These are phyloP conservation scores for Maniola hyperantus DNA, from an alignment of 2,888 invertebrate genomes.

Conservation along the genomic window DNA sequence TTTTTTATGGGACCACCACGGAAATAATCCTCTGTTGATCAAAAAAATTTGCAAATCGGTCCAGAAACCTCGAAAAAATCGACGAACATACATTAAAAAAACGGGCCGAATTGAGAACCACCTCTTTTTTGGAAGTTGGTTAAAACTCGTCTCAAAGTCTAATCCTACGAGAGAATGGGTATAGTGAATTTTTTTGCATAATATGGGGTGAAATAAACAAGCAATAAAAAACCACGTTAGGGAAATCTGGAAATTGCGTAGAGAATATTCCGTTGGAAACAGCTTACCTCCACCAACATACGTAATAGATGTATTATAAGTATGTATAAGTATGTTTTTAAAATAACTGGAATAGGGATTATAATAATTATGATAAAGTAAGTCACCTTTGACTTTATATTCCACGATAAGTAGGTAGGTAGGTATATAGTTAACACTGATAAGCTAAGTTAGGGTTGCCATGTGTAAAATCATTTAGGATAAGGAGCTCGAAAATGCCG, in stretches of 20 bases:
- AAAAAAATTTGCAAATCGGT: too few relatives aligned
- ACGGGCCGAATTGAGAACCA: too few relatives aligned
- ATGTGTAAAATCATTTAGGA: too few relatives aligned
- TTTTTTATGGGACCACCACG: too few relatives aligned
- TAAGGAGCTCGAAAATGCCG: too few relatives aligned
- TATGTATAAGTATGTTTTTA: background rate
- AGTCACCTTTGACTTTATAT: too few relatives aligned
- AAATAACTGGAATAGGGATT: background rate
- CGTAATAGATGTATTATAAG: background rate
- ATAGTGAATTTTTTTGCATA: conserved; percentile 11
- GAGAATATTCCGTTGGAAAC: conserved; percentile 5
- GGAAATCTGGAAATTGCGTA: conserved; percentile 30
- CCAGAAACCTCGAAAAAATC: too few relatives aligned
- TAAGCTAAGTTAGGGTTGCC: background rate
- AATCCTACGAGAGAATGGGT: conserved; percentile 1
- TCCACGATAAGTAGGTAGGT: too few relatives aligned
- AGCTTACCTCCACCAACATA: background rate
- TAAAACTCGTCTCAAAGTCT: background rate
- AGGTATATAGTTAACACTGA: background rate
- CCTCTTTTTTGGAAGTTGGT: too few relatives aligned
- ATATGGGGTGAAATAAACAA: conserved; percentile 25
- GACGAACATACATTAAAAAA: too few relatives aligned
- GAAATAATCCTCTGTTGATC: too few relatives aligned
- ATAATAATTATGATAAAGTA: background rate
- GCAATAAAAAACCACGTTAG: conserved; percentile 26